Base-by-base conservation (phyloP, 2,888 invertebrate species). In the Anagyrus pseudococci region DNA sequence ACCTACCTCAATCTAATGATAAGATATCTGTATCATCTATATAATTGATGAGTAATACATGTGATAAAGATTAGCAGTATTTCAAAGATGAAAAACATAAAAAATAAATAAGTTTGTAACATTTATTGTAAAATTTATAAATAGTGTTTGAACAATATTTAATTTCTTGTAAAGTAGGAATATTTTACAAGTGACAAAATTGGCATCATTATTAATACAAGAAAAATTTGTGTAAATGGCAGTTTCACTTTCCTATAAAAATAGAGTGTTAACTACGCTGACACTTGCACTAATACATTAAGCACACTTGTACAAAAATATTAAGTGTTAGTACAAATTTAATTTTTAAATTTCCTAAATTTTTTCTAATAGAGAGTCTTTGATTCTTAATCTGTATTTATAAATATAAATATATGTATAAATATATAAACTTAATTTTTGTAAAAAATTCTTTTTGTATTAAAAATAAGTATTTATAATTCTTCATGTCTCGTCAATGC, bases 401-500 rank as follows among this genome's bases (percentile, higher is more conserved):
- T 50, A 56, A 43, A 44, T 64, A 47, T 22, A 61, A 23, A 15
- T 48, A 48, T 44, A 49, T 43, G 19, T 22, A 57, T 48, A 47
- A 47, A 44, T n/a, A 55, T 41, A 43, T 17, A 49, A 6, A 49
- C 22, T 7, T 29, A 26, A n/a, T 20, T 54, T 15, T 22, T 22
- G 49, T 61, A 64, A 22, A 56, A 54, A 44, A 50, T 46, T 50
- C 17, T 58, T 65, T 13, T 58, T 68, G 54, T 67, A 55, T 64
- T 66, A 69, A 65, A 69, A 63, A 64, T 22, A 37, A 2, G 22
- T 46, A 20, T 52, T 60, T 88, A 98, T 83, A 98, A 97, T 82
- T 98, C 98, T 77, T 98, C 98, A 76, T 99, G 99, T 71, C 95
- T 87, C 1, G 91, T 89, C 17, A 99, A 84, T 6, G 97, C 97